Conservation (phyloP, 1,140 invertebrate species). For the Drosophila auraria region DNA sequence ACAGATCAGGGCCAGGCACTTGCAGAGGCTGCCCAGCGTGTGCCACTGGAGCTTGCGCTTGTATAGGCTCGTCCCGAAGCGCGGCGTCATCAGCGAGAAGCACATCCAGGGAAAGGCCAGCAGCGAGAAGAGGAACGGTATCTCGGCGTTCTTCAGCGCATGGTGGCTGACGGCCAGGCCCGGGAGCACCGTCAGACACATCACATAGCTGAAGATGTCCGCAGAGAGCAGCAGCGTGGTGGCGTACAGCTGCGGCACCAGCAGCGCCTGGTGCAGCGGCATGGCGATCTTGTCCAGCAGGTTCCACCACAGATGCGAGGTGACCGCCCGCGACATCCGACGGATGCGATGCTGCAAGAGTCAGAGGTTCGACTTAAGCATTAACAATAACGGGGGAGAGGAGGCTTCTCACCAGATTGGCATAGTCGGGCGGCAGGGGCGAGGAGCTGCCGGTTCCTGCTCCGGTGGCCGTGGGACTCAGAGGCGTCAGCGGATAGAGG, state of each 20-base stretch:
- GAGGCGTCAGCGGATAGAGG: constrained; percentile 36
- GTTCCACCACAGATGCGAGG: constrained; percentile 74
- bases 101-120: constrained; percentile 85
- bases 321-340: constrained; percentile 71
- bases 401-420: constrained; percentile 62
- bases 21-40: constrained; percentile 76
- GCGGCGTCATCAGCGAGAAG: constrained; percentile 83
- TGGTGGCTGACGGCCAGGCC: constrained; percentile 78
- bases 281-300: constrained; percentile 76
- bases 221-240: constrained; percentile 78
- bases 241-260: constrained; percentile 77
- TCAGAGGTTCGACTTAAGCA: not conserved
- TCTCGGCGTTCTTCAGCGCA: constrained; percentile 79
- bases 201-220: constrained; percentile 83
- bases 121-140: constrained; percentile 83
- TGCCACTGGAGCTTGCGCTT: constrained; percentile 81
- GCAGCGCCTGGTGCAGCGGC: constrained; percentile 74
- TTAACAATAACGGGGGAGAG: not conserved
- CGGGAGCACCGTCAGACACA: constrained; percentile 81
- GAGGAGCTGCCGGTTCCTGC: constrained; percentile 61
- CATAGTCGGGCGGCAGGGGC: constrained; percentile 51
- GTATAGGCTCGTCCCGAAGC: constrained; percentile 75
- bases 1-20: constrained; percentile 79
- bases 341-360: constrained; percentile 65
- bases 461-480: constrained; percentile 14